Evolutionary conservation across 2,797 vertebrate genomes (phyloP), one percentile per base, ranked within the genome.

Genomic region (Scolopax bukidnonensis): DNA sequence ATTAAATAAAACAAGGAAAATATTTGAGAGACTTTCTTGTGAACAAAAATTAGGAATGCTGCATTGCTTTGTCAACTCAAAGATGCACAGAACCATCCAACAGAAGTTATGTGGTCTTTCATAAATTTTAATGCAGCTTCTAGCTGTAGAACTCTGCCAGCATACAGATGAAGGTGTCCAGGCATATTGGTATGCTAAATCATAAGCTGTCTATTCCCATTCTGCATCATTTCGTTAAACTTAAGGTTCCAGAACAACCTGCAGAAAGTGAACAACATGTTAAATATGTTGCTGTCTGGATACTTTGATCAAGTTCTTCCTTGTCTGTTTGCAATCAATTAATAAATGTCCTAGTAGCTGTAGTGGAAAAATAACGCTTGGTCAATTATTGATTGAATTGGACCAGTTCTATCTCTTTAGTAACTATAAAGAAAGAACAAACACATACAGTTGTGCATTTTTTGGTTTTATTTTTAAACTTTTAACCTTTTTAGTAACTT

Each of bases 141-240:
- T 89, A 61, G 45, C 86, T 53, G 63, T 71, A 88, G 92, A 95
- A 88, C 89, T 60, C 63, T 92, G 78, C 82, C 88, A 97, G 95
- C 94, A 97, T 90, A 94, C 81, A 93, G 93, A 97, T 95, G 93
- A 97, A 97, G 96, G 91, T 96, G 84, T 76, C 94, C 97, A 96
- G 71, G 67, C 33, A 67, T 69, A 63, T 93, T 87, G 80, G 95
- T 85, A 81, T 96, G 94, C 92, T 86, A 88, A 95, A 85, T 69
- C 74, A 73, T 87, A 92, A 93, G 16, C 77, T 96, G 57, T 64
- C 85, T 96, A 91, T 93, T 96, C 71, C 41, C 76, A 69, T 84
- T 95, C 96, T n/a, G 32, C 93, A 83, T 71, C 48, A 56, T 70
- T 78, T 93, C 38, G 53, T 87, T 79, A 75, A 92, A 94, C 41